Conservation (phyloP, 2,888 invertebrate genomes). For the Hyalella azteca region DNA sequence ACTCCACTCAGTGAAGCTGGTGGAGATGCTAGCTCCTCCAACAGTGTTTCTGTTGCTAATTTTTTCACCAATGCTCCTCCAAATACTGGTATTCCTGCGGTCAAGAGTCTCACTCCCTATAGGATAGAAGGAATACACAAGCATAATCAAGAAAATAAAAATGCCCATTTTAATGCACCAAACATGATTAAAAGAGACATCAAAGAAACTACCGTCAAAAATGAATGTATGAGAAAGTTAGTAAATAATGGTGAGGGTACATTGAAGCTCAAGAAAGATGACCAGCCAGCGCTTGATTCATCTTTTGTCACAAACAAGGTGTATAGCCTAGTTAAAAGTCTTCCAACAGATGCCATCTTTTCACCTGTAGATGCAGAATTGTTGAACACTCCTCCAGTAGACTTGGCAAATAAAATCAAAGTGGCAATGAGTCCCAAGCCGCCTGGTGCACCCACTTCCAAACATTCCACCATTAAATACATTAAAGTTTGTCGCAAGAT, state of each 20-base stretch:
- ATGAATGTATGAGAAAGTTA: too few relatives aligned
- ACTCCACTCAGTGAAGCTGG: not conserved
- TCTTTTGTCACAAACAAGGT: not conserved
- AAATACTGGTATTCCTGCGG: not conserved
- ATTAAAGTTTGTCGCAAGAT: not conserved
- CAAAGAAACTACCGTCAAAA: not conserved
- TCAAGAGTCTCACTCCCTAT: conserved; percentile 1
- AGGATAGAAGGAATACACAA: not conserved
- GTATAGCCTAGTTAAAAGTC: conserved; percentile 22
- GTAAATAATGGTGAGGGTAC: too few relatives aligned
- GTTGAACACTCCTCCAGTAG: conserved; percentile 47
- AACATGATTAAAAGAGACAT: not conserved
- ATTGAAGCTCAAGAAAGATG: too few relatives aligned
- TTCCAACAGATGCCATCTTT: conserved; percentile 48
- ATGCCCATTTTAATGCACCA: not conserved
- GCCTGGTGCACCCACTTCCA: not conserved
- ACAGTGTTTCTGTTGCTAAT: not conserved
- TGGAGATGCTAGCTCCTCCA: not conserved
- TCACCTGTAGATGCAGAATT: conserved; percentile 45
- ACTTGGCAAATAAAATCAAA: conserved; percentile 40
- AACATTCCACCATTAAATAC: not conserved
- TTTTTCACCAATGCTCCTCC: not conserved
- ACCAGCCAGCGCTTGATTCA: too few relatives aligned
- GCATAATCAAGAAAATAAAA: not conserved
- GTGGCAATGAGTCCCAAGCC: conserved; percentile 39